Conservation (phyloP, 2,113 vertebrate species). For the Neolamprologus cancellatus region DNA sequence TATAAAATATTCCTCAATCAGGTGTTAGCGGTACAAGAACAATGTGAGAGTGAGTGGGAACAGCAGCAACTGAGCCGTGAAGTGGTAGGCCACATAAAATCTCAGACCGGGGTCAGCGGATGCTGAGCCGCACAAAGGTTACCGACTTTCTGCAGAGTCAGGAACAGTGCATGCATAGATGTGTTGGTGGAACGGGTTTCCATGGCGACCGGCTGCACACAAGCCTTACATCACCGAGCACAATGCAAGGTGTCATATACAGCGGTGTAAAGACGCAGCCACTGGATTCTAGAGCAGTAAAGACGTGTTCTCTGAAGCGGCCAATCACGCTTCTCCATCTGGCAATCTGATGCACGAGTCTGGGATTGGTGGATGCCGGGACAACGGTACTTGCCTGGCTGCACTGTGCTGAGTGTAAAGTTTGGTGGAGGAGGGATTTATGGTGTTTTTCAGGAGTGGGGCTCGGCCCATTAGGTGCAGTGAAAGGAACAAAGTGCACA, state of each 20-base stretch:
- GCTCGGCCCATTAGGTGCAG: neutral
- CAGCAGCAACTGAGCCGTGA: neutral
- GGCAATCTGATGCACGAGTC: neutral
- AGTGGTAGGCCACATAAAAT: neutral
- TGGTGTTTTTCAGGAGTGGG: neutral
- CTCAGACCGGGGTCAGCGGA: neutral
- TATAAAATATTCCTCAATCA: neutral
- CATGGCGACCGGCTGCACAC: neutral
- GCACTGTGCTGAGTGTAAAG: neutral
- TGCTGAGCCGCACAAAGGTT: neutral
- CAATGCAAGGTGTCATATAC: neutral
- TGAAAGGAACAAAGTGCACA: neutral
- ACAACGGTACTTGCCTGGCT: neutral
- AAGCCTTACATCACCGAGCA: neutral
- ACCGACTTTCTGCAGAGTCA: neutral
- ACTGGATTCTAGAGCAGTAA: neutral
- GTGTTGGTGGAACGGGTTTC: neutral
- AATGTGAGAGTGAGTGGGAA: neutral
- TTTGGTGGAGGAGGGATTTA: neutral
- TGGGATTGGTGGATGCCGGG: neutral
- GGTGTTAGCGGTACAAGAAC: fast-evolving
- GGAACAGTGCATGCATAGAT: neutral
- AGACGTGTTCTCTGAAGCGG: neutral
- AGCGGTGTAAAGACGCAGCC: neutral
- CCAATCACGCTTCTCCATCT: neutral